Evolutionary conservation across 2,888 invertebrate species (phyloP).

Genomic region (Lacanobia oleracea): DNA sequence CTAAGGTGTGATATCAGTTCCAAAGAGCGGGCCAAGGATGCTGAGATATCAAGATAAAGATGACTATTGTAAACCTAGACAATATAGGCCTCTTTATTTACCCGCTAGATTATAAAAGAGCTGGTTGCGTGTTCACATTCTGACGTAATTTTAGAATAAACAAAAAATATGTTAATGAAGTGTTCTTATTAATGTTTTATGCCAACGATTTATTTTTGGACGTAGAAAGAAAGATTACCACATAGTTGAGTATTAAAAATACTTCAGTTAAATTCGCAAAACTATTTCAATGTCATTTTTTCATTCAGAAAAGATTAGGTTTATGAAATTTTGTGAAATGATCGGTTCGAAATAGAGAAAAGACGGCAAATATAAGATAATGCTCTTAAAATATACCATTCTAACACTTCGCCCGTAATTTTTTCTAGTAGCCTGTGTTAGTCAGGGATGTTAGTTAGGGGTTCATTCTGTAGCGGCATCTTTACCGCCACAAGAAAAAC

Average conservation of each 20-base stretch:
- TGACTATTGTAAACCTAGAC: conserved; percentile 17
- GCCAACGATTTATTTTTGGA: conserved; percentile 16
- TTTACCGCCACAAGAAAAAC: too few species aligned
- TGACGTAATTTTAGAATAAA: background rate
- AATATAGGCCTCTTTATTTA: conserved; percentile 33
- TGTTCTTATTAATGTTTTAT: background rate
- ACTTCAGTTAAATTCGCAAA: background rate
- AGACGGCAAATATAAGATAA: background rate
- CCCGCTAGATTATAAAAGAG: background rate
- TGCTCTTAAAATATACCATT: too few species aligned
- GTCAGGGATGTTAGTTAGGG: too few species aligned
- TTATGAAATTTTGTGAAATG: background rate
- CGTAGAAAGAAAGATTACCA: background rate
- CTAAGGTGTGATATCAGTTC: conserved; percentile 48
- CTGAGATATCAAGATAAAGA: conserved; percentile 63
- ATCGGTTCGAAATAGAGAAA: background rate
- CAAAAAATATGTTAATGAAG: background rate
- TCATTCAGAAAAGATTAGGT: background rate
- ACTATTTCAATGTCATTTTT: background rate
- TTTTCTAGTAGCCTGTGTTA: too few species aligned
- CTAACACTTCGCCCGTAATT: too few species aligned
- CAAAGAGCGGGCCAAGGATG: conserved; percentile 59
- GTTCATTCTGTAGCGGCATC: too few species aligned
- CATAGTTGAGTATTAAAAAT: background rate
- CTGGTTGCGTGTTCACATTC: background rate